Conservation (phyloP, 2,797 vertebrate species). For the Crocodylus rhombifer region DNA sequence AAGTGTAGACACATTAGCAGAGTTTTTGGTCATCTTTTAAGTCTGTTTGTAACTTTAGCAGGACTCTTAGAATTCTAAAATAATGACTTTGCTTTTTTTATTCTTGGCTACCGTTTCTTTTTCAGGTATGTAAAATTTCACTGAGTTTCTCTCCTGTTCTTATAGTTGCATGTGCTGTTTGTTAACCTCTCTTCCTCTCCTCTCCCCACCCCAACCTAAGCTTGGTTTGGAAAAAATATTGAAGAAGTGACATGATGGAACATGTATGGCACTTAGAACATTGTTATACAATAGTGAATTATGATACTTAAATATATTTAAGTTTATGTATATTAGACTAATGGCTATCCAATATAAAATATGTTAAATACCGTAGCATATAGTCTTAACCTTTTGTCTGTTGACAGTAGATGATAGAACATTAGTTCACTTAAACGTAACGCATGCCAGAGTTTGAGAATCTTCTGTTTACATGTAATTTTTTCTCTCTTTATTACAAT, state of each 20-base stretch:
- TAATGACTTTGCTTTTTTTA: conserved; percentile 77
- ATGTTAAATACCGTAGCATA: conserved; percentile 67
- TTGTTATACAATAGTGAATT: conserved; percentile 32
- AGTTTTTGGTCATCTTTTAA: not conserved
- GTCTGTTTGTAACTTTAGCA: conserved; percentile 11
- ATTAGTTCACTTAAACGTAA: conserved; percentile 80
- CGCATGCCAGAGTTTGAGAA: conserved; percentile 81
- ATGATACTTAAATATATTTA: conserved; percentile 53
- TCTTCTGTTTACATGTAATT: conserved; percentile 92
- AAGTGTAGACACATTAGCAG: not conserved
- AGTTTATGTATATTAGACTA: conserved; percentile 66
- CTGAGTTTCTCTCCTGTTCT: conserved; percentile 77
- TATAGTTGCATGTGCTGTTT: conserved; percentile 81
- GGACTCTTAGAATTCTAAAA: conserved; percentile 64
- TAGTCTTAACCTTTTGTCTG: conserved; percentile 70
- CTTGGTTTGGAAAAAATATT: conserved; percentile 70
- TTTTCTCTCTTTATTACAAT: conserved; percentile 98
- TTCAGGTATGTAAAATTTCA: conserved; percentile 87
- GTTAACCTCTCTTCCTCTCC: conserved; percentile 60
- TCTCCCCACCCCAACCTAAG: conserved; percentile 44
- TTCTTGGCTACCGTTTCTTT: conserved; percentile 86
- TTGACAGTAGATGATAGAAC: conserved; percentile 69
- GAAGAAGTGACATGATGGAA: conserved; percentile 63
- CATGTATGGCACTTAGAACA: not conserved
- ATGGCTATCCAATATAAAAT: conserved; percentile 55